Base-by-base conservation (phyloP, 1,140 invertebrate genomes). In the Drosophila truncata region DNA sequence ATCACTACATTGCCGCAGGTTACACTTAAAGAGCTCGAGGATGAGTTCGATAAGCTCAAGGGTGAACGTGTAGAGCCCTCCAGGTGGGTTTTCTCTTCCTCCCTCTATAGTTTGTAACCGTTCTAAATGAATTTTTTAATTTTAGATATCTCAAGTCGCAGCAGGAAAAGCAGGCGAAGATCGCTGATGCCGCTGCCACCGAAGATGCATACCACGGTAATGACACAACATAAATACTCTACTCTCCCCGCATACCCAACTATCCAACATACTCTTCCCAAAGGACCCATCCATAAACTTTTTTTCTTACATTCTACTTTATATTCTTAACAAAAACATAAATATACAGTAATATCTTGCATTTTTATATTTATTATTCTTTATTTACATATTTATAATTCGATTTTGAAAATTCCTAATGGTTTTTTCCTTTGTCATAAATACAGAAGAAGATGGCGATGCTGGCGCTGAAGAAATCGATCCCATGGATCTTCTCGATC, bases 401-500 rank as follows among this genome's bases (percentile, higher is more conserved):
- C 4, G 2, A 33, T 20, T 20, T 35, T 6, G 0, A 5, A 1
- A n/a, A 27, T 29, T 18, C 1, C 0, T 18, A 27, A 27, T 49
- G 14, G 4, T 29, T 4, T 14, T 27, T 52, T 7, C 0, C 8
- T 50, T 20, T 47, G 1, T n/a, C 35, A 35, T 41, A 14, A 39
- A 47, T 62, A 1, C 29, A 92, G 91, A 92, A 70, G 85, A 92
- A 10, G 93, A 94, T 46, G 95, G 94, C 13, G 95, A 95, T 37
- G 93, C 92, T 29, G 95, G 93, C 60, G 94, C 93, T 7, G 94
- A 94, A 33, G 97, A 98, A 59, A 94, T 98, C 20, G 98, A 99
- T 94, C 96, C 98, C 0, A 98, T 96, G 91, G 98, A 99, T 57
- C 93, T 99, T 3, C 91, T 99, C 9, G 96, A 98, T 80, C 96